Conservation (phyloP, 2,113 vertebrate species). For the Phrynocephalus versicolor region DNA sequence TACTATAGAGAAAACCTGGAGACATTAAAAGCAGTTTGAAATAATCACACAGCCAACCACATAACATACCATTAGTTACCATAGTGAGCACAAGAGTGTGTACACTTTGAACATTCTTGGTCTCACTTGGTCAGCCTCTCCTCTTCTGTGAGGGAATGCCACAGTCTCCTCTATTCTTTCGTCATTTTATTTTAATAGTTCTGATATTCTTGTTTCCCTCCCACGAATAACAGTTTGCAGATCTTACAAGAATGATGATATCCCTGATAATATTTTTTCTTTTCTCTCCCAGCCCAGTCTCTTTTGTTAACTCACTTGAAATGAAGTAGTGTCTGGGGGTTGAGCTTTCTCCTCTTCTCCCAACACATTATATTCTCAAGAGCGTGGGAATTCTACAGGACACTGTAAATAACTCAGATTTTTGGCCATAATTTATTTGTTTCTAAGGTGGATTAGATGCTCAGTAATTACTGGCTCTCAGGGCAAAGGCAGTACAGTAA, state of each 20-base stretch:
- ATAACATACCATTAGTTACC: too few species aligned
- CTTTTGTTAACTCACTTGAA: not conserved
- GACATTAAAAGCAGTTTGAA: too few species aligned
- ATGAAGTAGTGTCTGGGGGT: not conserved
- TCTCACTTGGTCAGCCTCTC: not conserved
- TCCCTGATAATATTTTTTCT: not conserved
- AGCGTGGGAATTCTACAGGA: not conserved
- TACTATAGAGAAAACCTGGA: too few species aligned
- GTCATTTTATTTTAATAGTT: not conserved
- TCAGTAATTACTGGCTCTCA: too few species aligned
- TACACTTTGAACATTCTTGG: too few species aligned
- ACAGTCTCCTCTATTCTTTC: too few species aligned
- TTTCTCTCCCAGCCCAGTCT: not conserved
- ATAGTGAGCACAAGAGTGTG: too few species aligned
- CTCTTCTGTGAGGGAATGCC: not conserved
- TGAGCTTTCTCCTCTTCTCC: conserved; percentile 2
- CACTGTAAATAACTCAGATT: not conserved
- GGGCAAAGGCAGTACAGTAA: too few species aligned
- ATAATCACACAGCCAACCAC: too few species aligned
- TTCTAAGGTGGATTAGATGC: too few species aligned
- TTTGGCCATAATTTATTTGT: not conserved
- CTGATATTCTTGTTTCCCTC: not conserved
- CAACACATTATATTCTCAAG: not conserved
- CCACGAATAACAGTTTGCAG: not conserved
- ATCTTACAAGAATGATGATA: not conserved